A percentile compares a stretch with the other conserved stretches of the same genome.
These are phyloP conservation scores for Yoshiicerus persimilis DNA, from an alignment of 1,140 invertebrate species.

Conservation along the genomic window DNA sequence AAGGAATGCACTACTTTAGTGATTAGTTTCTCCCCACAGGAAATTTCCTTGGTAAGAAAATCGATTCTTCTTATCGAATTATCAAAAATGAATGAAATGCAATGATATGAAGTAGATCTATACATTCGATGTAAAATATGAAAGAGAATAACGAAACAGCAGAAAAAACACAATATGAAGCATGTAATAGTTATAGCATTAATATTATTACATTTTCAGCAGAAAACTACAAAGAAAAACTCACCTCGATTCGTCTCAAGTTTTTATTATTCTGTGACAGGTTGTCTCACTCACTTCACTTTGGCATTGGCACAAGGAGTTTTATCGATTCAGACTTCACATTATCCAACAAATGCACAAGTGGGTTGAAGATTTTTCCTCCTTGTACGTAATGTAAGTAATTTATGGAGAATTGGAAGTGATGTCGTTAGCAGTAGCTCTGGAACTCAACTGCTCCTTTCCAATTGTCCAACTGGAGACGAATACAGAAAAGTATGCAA, in stretches of 20 bases:
- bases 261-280: neutral
- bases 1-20: neutral
- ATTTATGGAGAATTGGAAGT: neutral
- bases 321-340: neutral
- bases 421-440: neutral
- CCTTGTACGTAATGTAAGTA: neutral
- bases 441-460: neutral
- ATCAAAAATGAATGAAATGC: neutral
- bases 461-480: neutral
- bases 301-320: neutral
- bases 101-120: neutral
- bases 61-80: neutral
- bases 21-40: neutral
- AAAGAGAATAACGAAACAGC: neutral
- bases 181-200: neutral
- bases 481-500: neutral
- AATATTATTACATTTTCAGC: neutral
- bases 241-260: neutral
- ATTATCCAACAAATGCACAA: too few relatives aligned
- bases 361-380: neutral
- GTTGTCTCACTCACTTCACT: neutral
- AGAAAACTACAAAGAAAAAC: too few relatives aligned
- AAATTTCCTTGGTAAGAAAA: neutral
- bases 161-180: neutral
- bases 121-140: neutral